Percentiles rank a stretch among this genome's conserved stretches.
These are phyloP conservation scores for Clangula hyemalis DNA, from an alignment of 2,797 vertebrate genomes.

Conservation along the genomic window DNA sequence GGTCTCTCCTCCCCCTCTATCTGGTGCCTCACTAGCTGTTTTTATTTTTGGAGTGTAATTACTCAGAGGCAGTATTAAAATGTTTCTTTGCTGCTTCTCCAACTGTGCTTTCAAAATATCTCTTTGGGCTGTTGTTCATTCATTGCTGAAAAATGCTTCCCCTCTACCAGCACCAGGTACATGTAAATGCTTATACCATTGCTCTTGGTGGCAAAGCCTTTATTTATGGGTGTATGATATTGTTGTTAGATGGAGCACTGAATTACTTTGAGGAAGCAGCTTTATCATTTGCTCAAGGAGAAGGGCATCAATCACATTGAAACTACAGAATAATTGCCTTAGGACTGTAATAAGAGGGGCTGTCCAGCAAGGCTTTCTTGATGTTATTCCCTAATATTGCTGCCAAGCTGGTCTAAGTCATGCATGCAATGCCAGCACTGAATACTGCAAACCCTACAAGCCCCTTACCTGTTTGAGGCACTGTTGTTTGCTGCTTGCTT, in stretches of 20 bases:
- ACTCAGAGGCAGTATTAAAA: neutral
- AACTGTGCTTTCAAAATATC: neutral
- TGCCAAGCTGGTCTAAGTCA: rapidly evolving
- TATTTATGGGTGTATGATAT: neutral
- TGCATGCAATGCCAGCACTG: rapidly evolving
- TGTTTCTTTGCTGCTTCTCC: neutral
- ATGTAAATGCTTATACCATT: neutral
- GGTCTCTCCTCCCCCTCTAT: neutral
- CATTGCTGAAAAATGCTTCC: neutral
- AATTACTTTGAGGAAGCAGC: neutral
- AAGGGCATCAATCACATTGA: neutral
- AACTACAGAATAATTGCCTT: neutral
- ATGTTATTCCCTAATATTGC: neutral
- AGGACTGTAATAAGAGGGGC: neutral
- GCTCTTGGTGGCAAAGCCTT: neutral
- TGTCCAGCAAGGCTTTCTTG: neutral
- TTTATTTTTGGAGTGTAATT: neutral
- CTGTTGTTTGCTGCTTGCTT: neutral
- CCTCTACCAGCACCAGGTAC: neutral
- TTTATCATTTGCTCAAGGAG: neutral
- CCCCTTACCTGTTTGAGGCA: neutral
- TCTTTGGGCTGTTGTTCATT: neutral
- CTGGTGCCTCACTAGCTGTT: neutral
- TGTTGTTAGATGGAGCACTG: neutral
- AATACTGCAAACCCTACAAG: neutral